phyloP scores from a whole-genome alignment of 30 jellyfish, hydroid and myxozoan genomes.

The Hydractinia symbiolongicarpus region DNA sequence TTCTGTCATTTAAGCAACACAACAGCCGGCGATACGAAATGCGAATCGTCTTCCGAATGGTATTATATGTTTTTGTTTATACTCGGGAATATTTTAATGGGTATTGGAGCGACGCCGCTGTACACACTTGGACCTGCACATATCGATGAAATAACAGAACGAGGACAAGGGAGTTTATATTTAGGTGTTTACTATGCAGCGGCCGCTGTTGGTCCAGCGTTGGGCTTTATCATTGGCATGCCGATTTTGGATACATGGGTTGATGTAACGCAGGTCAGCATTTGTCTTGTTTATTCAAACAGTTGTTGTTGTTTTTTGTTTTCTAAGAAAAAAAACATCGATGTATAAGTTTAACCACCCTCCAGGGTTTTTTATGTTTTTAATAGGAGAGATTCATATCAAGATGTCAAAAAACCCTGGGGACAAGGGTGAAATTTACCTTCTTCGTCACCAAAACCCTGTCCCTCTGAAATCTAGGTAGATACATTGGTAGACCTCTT shows the following conservation, averaged over 20 bases:
- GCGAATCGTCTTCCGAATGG: slow-evolving; percentile 60
- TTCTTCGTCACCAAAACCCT: too few species aligned
- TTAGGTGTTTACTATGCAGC: slow-evolving; percentile 70
- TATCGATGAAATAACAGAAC: slow-evolving; percentile 67
- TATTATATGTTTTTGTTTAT: slow-evolving; percentile 59
- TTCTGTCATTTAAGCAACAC: slow-evolving; percentile 34
- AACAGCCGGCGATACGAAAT: slow-evolving; percentile 3
- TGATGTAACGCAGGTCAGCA: slow-evolving; percentile 74
- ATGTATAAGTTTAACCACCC: too few species aligned
- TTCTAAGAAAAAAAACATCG: too few species aligned
- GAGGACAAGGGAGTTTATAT: slow-evolving; percentile 79
- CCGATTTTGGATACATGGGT: slow-evolving; percentile 85
- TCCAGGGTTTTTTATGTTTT: too few species aligned
- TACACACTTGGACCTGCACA: slow-evolving; percentile 88
- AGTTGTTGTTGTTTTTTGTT: too few species aligned
- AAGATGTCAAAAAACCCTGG: too few species aligned
- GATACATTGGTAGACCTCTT: too few species aligned
- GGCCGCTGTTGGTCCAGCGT: slow-evolving; percentile 96
- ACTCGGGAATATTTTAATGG: slow-evolving; percentile 65
- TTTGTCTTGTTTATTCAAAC: neutral
- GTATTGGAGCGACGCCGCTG: slow-evolving; percentile 95
- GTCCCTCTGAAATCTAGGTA: too few species aligned
- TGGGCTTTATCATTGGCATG: slow-evolving; percentile 70
- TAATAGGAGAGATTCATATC: too few species aligned
- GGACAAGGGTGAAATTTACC: too few species aligned